Evolutionary conservation across 2,797 vertebrate species (phyloP), one percentile per base, ranked within the genome.

Genomic region (Onychomys leucogaster): DNA sequence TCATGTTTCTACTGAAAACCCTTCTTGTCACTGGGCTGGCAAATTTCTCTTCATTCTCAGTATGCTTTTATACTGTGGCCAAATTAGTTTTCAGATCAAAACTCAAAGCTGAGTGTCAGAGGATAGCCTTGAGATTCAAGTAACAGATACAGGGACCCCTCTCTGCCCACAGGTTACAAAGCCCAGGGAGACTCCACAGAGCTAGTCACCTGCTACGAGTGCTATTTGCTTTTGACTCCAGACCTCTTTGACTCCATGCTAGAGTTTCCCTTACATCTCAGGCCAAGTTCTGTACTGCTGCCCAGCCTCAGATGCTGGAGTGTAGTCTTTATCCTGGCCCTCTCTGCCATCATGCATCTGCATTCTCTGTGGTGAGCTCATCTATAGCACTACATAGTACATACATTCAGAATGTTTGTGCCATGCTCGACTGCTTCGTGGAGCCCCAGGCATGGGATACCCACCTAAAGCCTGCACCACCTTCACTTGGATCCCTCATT

Each of bases 21-120:
- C 46, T 80, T 78, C 85, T 89, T 84, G 49, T 83, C 43, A 59
- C 13, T 46, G 52, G 71, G 59, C 2, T 11, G 8, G 14, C n/a
- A 81, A 95, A 90, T 43, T 46, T 78, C 37, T 89, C 69, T 90
- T 82, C 82, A 55, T 55, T 82, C 91, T 89, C 43, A 43, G 14
- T 83, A 82, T n/a, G 13, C 82, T 93, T 93, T 89, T 43, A 55
- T 65, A 21, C 8, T 67, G 17, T 67, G 21, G 4, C 82, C 81
- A 52, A 57, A 65, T 57, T 71, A 52, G 34, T 78, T 85, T 95
- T 91, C 46, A 93, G 84, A 90, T 84, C 80, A 37, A 80, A 80
- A 69, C 21, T 32, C 61, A 94, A 37, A 7, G 52, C 29, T 23
- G 1, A 63, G 17, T 81, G 37, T 43, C 55, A 82, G 67, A 91